Evolutionary conservation across 2,797 vertebrate species (phyloP), one percentile per base, ranked within the genome.

Genomic region (Muraenolepis orangiensis): DNA sequence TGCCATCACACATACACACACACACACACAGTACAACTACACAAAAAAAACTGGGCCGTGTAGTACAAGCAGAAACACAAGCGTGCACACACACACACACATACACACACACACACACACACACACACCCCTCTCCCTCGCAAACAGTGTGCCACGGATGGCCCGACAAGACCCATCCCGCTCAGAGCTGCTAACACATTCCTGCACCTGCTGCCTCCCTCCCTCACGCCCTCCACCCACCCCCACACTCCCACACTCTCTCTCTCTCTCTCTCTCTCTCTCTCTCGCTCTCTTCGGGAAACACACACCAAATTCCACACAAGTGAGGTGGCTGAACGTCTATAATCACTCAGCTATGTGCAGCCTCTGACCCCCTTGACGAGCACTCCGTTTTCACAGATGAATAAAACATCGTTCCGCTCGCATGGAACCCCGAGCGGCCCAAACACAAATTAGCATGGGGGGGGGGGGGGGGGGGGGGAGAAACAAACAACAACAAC

Each of bases 121-220:
- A 26, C 40, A 46, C 75, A 79, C 69, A 66, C 36, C 73, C 67
- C 76, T 42, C 69, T 34, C 42, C 64, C 66, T 74, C 42, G n/a
- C 72, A 73, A 23, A 36, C 32, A 76, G 78, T 83, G 80, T 81
- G 81, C 83, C 83, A 86, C 82, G 79, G 79, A 76, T 84, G 87
- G 86, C 84, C 86, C 85, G 88, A 91, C 84, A 81, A 76, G 84
- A 86, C 83, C 82, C 76, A 77, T 89, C 86, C 89, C 67, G 70
- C 81, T 87, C 80, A 69, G 81, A 83, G 83, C 85, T 81, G 86
- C 86, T 72, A 77, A 90, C 83, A 82, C 84, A 88, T 89, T 89
- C 86, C 79, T 86, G 87, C 90, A 91, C 88, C 91, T 92, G 91
- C 90, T 89, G 83, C 87, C 86, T 85, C 78, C 77, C 79, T 85